phyloP scores from a whole-genome alignment of 2,797 vertebrate genomes.

The Odontamblyopus lacepedii region DNA sequence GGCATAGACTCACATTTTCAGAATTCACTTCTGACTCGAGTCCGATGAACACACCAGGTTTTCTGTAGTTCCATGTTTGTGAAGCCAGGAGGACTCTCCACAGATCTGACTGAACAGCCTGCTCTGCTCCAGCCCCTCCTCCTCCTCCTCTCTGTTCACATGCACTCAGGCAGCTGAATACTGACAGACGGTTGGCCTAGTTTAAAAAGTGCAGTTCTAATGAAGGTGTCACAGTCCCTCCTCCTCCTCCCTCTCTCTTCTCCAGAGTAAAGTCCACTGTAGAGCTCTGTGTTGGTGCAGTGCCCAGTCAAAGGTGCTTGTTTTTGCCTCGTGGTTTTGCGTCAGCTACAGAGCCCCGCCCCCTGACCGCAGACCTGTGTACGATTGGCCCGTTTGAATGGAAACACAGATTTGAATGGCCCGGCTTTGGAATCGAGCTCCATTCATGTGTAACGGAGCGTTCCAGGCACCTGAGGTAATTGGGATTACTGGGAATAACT shows the following conservation, averaged over 20 bases:
- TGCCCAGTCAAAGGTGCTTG: neutral
- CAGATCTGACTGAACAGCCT: too few relatives aligned
- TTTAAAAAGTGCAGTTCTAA: constrained; percentile 49
- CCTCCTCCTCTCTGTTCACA: constrained; percentile 23
- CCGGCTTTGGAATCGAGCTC: neutral
- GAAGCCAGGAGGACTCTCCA: too few relatives aligned
- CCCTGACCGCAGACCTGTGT: neutral
- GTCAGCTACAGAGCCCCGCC: too few relatives aligned
- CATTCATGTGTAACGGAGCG: neutral
- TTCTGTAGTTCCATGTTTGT: too few relatives aligned
- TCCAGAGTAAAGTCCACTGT: neutral
- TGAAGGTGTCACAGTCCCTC: constrained; percentile 27
- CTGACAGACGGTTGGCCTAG: constrained; percentile 25
- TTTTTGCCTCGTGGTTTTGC: neutral
- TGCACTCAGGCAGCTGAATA: neutral
- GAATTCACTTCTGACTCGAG: too few relatives aligned
- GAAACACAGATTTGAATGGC: neutral
- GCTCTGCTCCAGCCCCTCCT: too few relatives aligned
- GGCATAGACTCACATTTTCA: too few relatives aligned
- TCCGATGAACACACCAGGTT: too few relatives aligned
- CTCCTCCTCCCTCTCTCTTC: too few relatives aligned
- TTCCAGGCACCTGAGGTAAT: neutral
- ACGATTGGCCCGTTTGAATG: neutral
- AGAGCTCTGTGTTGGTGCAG: neutral
- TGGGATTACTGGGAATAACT: too few relatives aligned